Evolutionary conservation across 2,113 vertebrate genomes (phyloP).

Genomic region (Thryonomys swinderianus): DNA sequence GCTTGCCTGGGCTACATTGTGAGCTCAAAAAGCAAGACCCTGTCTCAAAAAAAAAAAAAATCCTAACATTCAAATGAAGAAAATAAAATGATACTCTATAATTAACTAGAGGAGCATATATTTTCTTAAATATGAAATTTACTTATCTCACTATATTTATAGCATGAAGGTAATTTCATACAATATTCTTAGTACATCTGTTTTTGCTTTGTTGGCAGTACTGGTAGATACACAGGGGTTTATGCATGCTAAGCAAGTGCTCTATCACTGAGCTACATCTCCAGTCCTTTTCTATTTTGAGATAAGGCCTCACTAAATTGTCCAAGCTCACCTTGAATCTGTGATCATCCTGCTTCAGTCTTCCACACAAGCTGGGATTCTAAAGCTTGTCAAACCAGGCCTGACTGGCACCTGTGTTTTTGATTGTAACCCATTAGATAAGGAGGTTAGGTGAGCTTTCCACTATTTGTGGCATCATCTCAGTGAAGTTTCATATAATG

Average conservation of each 20-base stretch:
- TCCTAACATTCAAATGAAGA: neutral
- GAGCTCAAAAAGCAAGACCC: too few relatives aligned
- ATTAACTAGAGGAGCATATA: neutral
- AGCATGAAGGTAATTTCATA: neutral
- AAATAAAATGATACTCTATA: slow-evolving; percentile 9
- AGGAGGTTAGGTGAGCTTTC: neutral
- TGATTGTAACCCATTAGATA: neutral
- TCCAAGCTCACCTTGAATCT: neutral
- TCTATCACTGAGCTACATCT: neutral
- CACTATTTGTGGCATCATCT: neutral
- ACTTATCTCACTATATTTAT: neutral
- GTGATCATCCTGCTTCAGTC: neutral
- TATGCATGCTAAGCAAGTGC: neutral
- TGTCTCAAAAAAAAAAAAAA: too few relatives aligned
- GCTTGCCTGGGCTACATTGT: too few relatives aligned
- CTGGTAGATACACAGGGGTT: neutral
- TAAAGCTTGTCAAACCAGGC: neutral
- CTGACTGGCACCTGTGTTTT: neutral
- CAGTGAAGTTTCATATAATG: neutral
- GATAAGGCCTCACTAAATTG: neutral
- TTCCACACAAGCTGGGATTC: neutral
- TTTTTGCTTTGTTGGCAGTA: neutral
- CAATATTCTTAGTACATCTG: neutral
- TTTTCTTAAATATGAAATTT: neutral
- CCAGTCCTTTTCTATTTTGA: neutral